Percentiles rank a stretch among this genome's conserved stretches.
Conservation (phyloP, 2,888 invertebrate species). For the Polia nebulosa region DNA sequence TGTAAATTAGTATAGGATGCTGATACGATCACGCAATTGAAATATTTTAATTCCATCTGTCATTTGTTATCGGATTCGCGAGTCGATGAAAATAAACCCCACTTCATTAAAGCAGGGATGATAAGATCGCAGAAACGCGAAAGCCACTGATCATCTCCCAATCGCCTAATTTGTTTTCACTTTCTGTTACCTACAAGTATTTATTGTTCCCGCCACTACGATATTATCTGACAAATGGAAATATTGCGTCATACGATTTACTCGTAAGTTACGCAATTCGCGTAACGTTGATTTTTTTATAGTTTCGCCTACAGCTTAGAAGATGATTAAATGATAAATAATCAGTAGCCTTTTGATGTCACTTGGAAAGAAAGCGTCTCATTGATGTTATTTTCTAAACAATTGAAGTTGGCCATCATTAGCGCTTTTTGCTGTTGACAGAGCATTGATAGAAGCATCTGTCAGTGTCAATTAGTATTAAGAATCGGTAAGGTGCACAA, state of each 20-base stretch:
- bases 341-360: constrained; percentile 61
- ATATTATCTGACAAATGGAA: constrained; percentile 87
- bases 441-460: constrained; percentile 58
- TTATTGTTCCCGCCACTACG: constrained; percentile 79
- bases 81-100: constrained; percentile 67
- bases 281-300: constrained; percentile 73
- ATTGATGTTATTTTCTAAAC: constrained; percentile 59
- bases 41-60: constrained; percentile 76
- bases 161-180: constrained; percentile 87
- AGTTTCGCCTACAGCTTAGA: constrained; percentile 49
- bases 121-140: constrained; percentile 75
- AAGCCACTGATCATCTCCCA: constrained; percentile 80
- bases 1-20: constrained; percentile 66
- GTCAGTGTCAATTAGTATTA: constrained; percentile 65
- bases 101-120: constrained; percentile 62
- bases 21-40: constrained; percentile 72
- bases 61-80: constrained; percentile 64
- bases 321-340: constrained; percentile 58
- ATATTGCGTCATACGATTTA: constrained; percentile 81
- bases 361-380: constrained; percentile 49
- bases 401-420: constrained; percentile 58
- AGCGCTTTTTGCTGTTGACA: constrained; percentile 50
- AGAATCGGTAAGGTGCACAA: constrained; percentile 57
- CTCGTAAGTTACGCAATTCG: constrained; percentile 81
- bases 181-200: constrained; percentile 84